Percentiles rank a stretch among this genome's conserved stretches.
phyloP scores from a whole-genome alignment of 2,888 invertebrate genomes.

The Gastrophysa polygoni region DNA sequence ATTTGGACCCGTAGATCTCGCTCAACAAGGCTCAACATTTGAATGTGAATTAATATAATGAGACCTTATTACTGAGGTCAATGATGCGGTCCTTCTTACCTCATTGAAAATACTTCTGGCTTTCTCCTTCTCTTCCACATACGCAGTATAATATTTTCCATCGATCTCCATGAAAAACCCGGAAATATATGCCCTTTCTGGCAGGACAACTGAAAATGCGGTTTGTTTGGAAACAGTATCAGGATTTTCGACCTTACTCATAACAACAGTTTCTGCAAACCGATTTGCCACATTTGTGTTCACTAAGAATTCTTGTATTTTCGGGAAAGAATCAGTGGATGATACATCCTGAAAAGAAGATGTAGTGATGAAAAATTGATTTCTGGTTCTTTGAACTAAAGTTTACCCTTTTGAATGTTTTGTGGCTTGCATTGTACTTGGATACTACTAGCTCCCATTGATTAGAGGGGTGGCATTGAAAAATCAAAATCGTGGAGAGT shows the following conservation, averaged over 20 bases:
- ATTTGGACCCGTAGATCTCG: no score
- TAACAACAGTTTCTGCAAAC: constrained; percentile 67
- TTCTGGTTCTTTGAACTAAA: background rate
- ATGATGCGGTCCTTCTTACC: constrained; percentile 40
- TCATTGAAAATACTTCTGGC: constrained; percentile 63
- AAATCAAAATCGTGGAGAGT: background rate
- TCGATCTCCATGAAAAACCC: constrained; percentile 61
- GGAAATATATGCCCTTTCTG: constrained; percentile 63
- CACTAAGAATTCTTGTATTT: constrained; percentile 24
- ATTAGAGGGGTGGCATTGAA: background rate
- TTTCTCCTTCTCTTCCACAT: constrained; percentile 64
- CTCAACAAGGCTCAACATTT: no score
- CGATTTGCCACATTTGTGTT: constrained; percentile 62
- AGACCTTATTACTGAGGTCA: no score
- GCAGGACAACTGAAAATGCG: constrained; percentile 65
- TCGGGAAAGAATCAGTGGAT: background rate
- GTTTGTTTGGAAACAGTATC: constrained; percentile 64
- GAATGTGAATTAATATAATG: no score
- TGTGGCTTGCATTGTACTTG: background rate
- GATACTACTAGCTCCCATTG: background rate
- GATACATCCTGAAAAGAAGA: background rate
- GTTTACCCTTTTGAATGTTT: background rate
- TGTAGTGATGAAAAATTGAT: background rate
- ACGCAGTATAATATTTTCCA: constrained; percentile 63
- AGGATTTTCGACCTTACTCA: constrained; percentile 65